Base-by-base conservation (phyloP, 1,140 invertebrate species). In the Diorhabda elongata region DNA sequence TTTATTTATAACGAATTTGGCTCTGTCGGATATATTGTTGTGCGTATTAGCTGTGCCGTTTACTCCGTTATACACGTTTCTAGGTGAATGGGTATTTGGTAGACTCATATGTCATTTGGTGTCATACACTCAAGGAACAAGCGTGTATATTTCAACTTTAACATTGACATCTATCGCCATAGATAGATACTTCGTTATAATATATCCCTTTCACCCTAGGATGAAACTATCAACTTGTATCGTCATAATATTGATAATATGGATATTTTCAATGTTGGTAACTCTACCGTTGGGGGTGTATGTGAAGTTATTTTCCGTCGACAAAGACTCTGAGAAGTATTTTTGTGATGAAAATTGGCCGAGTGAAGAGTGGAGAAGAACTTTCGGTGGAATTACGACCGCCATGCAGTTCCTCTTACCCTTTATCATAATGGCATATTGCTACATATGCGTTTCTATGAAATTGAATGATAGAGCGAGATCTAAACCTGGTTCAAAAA, bases 141-240 rank as follows among this genome's bases (percentile, higher is more conserved):
- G 92, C 75, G 95, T 99, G 4, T 99, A 98, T 83, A 96, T 99
- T 64, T 98, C 95, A 9, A 98, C 96, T 0, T 84, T 98, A 60
- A 99, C 97, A 0, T 86, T 99, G 8, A 98, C 94, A 0, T 94
- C 95, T 26, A 99, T 99, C 72, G 97, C 97, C 2, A 90, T 98
- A 42, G 97, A 99, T 82, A 87, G 97, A 61, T 99, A 95, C 80
- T 92, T 97, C 76, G 96, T 98, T 42, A 99, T 99, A 77, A 94
- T 98, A 26, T 96, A 98, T 78, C 97, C 97, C 0, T 98, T 98
- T 79, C 87, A 92, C 75, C 93, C 93, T 3, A 85, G 95, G 60
- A 97, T 98, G 91, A 93, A 93, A 78, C 85, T 95, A 7, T 86
- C 85, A 64, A 91, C 90, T 0, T 95, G 96, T 76, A 83, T 96